Conservation (phyloP, 2,888 invertebrate species). For the Ophion slaviceki region DNA sequence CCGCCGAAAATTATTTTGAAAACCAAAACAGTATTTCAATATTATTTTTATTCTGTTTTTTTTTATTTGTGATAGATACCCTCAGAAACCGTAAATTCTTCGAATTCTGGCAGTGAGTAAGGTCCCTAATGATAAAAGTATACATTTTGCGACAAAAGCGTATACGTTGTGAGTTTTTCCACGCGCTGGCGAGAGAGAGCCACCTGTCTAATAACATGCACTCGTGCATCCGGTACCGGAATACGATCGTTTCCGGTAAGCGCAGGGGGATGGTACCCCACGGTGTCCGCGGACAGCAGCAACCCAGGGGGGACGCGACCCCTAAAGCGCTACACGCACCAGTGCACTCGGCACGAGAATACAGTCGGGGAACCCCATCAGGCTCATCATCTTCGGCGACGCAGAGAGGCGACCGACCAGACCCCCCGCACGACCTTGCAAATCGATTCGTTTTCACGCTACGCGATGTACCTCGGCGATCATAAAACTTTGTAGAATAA, state of each 20-base stretch:
- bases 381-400: constrained; percentile 66
- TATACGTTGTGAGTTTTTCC: constrained; percentile 38
- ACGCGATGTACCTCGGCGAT: constrained; percentile 66
- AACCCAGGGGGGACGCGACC: constrained; percentile 62
- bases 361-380: constrained; percentile 36
- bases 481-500: constrained; percentile 63
- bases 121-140: constrained; percentile 4
- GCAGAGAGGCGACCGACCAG: constrained; percentile 33
- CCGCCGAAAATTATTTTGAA: too few relatives aligned
- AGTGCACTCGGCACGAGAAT: constrained; percentile 63
- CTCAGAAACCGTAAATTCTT: not conserved
- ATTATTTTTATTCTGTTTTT: not conserved
- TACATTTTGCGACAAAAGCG: constrained; percentile 27
- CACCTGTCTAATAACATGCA: constrained; percentile 82
- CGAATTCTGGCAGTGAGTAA: not conserved
- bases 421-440: constrained; percentile 58
- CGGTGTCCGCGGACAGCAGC: constrained; percentile 72
- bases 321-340: constrained; percentile 75
- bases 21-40: too few relatives aligned
- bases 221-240: constrained; percentile 76
- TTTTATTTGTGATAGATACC: not conserved
- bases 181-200: constrained; percentile 48
- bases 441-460: constrained; percentile 76
- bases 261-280: constrained; percentile 76
- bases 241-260: constrained; percentile 78